These are phyloP conservation scores for Digitonthophagus gazella DNA, from an alignment of 2,888 invertebrate species.

Conservation along the genomic window DNA sequence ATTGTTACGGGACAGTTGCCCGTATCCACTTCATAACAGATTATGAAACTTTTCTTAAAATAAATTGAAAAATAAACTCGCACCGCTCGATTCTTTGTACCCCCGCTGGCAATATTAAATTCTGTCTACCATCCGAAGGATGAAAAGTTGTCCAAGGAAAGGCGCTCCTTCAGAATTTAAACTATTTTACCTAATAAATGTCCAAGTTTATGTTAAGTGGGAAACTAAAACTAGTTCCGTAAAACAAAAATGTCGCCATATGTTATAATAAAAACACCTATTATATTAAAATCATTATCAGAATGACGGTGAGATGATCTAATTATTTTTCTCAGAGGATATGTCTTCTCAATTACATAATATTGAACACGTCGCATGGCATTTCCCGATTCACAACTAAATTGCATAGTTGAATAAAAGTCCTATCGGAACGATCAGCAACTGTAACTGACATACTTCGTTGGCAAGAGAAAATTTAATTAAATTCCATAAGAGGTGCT, in stretches of 20 bases:
- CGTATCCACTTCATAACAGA: background rate
- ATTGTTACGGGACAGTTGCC: background rate
- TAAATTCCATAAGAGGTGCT: too few relatives aligned
- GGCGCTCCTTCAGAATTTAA: background rate
- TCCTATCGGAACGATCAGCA: too few relatives aligned
- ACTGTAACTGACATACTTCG: too few relatives aligned
- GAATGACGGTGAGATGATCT: too few relatives aligned
- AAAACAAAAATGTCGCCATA: background rate
- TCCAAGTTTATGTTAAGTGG: background rate
- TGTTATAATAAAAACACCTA: too few relatives aligned
- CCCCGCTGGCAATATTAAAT: background rate
- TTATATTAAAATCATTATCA: too few relatives aligned
- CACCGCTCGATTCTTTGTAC: background rate
- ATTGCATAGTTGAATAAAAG: too few relatives aligned
- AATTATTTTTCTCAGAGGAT: too few relatives aligned
- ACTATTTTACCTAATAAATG: background rate
- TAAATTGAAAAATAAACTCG: background rate
- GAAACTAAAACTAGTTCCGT: background rate
- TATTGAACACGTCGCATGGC: too few relatives aligned
- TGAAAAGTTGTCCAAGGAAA: background rate
- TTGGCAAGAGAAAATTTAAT: too few relatives aligned
- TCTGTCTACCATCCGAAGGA: background rate
- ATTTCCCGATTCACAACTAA: too few relatives aligned
- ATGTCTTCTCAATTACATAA: too few relatives aligned
- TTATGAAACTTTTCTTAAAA: background rate